A percentile compares a stretch with the other conserved stretches of the same genome.
Evolutionary conservation across 2,797 vertebrate species (phyloP).

Genomic region (Limosa lapponica): DNA sequence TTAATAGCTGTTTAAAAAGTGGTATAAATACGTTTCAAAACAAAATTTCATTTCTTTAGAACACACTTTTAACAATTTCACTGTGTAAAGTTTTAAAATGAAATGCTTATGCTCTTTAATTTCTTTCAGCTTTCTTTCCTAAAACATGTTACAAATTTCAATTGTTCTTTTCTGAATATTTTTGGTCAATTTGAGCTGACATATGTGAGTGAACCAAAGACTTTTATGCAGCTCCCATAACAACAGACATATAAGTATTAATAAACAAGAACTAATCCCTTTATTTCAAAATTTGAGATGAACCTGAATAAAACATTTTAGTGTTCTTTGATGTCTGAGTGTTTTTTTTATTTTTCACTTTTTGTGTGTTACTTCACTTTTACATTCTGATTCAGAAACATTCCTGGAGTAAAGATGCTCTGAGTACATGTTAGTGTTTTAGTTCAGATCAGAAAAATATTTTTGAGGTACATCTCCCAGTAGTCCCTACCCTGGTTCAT

Average conservation of each 20-base stretch:
- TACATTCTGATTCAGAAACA: neutral
- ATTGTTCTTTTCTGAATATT: neutral
- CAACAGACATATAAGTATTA: neutral
- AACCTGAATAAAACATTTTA: neutral
- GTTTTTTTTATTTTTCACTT: neutral
- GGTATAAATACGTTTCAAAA: neutral
- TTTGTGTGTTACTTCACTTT: neutral
- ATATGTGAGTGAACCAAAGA: neutral
- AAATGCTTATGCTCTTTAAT: neutral
- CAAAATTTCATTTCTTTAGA: neutral
- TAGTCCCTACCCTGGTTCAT: neutral
- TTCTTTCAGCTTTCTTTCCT: neutral
- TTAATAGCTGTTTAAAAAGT: neutral
- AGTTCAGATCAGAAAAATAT: neutral
- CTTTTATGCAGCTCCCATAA: neutral
- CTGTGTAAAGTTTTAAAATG: neutral
- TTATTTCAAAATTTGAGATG: neutral
- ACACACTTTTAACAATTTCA: neutral
- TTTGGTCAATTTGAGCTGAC: neutral
- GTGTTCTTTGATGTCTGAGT: neutral
- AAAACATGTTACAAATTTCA: neutral
- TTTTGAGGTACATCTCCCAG: neutral
- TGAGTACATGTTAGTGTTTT: neutral
- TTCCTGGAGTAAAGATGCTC: rapidly evolving
- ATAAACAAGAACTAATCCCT: neutral